Percentiles rank a stretch among this genome's conserved stretches.
These are phyloP conservation scores for Strongylocentrotus purpuratus DNA, from an alignment of 35 echinoderm and acorn worm genomes.

Conservation along the genomic window DNA sequence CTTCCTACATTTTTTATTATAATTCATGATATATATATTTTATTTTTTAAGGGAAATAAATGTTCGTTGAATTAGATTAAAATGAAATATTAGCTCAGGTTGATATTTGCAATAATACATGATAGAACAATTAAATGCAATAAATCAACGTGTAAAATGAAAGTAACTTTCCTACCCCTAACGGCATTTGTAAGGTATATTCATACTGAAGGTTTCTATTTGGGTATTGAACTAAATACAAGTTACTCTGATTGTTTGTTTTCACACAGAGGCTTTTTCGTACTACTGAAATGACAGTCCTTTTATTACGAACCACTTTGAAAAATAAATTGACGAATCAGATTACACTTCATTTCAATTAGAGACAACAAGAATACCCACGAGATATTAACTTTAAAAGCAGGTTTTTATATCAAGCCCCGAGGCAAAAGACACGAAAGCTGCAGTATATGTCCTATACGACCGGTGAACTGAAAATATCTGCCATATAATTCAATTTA, in stretches of 20 bases:
- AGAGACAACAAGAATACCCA: slow-evolving; percentile 7
- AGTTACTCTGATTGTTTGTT: neutral
- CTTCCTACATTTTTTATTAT: too few species aligned
- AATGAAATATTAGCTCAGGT: too few species aligned
- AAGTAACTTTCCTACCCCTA: too few species aligned
- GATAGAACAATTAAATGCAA: too few species aligned
- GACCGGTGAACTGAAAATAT: slow-evolving; percentile 11
- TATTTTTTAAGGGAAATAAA: too few species aligned
- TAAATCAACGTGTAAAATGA: too few species aligned
- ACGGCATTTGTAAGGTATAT: too few species aligned
- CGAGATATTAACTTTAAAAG: slow-evolving; percentile 5
- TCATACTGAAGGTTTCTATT: too few species aligned
- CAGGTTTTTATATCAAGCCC: neutral
- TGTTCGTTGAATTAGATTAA: too few species aligned
- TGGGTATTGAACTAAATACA: too few species aligned
- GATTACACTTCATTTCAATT: slow-evolving; percentile 8
- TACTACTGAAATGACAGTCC: neutral
- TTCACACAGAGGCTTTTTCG: neutral
- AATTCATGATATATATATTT: too few species aligned
- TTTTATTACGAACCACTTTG: slow-evolving; percentile 6
- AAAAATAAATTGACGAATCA: slow-evolving; percentile 19
- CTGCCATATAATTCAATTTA: neutral
- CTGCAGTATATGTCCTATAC: neutral
- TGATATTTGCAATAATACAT: too few species aligned
- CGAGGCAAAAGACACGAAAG: neutral